Evolutionary conservation across 2,888 invertebrate genomes (phyloP).

Genomic region (Oxytorus armatus): DNA sequence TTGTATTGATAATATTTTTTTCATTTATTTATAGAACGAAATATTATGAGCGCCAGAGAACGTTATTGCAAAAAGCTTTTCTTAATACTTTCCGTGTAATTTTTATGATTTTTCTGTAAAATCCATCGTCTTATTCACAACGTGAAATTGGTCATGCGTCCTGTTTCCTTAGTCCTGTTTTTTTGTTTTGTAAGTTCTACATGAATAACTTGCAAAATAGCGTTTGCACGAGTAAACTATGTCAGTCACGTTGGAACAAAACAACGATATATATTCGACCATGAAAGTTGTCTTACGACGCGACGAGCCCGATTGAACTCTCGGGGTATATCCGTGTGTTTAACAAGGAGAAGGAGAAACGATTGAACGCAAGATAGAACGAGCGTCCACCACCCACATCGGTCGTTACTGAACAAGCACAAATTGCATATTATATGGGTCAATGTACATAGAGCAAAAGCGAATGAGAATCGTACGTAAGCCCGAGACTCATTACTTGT

Average conservation of each 20-base stretch:
- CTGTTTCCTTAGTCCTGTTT: not conserved
- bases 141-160: not conserved
- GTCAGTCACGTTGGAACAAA: constrained; percentile 11
- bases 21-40: no score
- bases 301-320: constrained; percentile 10
- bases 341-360: not conserved
- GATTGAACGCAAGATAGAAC: constrained; percentile 41
- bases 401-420: constrained; percentile 42
- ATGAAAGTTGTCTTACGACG: constrained; percentile 26
- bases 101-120: no score
- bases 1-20: no score
- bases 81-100: no score
- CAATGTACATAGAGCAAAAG: constrained; percentile 40
- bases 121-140: no score
- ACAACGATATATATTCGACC: constrained; percentile 34
- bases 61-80: no score
- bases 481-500: constrained; percentile 23
- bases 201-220: not conserved
- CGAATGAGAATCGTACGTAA: constrained; percentile 39
- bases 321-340: constrained; percentile 22
- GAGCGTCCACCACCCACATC: constrained; percentile 54
- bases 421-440: constrained; percentile 57
- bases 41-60: no score
- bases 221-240: constrained; percentile 14
- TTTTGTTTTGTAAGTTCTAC: not conserved